Conservation (phyloP, 2,797 vertebrate genomes). For the Sebastes vulpes region DNA sequence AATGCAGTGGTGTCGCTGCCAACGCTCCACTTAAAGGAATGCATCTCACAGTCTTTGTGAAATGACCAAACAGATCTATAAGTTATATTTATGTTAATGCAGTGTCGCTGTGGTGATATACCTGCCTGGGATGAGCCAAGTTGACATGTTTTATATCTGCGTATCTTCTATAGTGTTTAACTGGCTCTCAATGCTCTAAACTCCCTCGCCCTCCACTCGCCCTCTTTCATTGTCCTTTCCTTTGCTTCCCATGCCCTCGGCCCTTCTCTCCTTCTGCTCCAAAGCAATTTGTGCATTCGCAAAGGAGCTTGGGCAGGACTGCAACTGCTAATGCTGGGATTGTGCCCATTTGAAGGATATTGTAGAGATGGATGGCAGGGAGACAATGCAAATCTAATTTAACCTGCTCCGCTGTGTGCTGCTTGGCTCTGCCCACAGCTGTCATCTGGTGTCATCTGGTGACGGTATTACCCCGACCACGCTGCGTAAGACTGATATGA, state of each 20-base stretch:
- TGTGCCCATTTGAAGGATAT: constrained; percentile 66
- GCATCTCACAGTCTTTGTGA: constrained; percentile 29
- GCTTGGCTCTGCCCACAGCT: constrained; percentile 47
- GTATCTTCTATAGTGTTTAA: neutral
- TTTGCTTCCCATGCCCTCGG: constrained; percentile 60
- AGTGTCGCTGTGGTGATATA: constrained; percentile 12
- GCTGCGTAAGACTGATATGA: constrained; percentile 19
- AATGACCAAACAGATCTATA: constrained; percentile 26
- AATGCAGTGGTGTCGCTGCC: constrained; percentile 60
- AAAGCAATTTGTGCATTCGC: constrained; percentile 58
- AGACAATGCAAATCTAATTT: constrained; percentile 75
- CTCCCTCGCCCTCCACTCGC: constrained; percentile 28
- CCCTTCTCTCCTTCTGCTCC: constrained; percentile 33
- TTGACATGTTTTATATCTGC: constrained; percentile 20
- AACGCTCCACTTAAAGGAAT: constrained; percentile 66
- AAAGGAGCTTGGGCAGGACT: constrained; percentile 58
- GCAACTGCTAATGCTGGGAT: constrained; percentile 63
- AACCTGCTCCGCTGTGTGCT: constrained; percentile 46
- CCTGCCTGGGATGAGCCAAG: neutral
- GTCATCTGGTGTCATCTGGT: constrained; percentile 76
- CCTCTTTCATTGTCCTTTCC: constrained; percentile 37
- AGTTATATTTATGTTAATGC: constrained; percentile 51
- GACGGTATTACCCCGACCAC: constrained; percentile 47
- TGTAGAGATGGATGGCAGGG: constrained; percentile 51
- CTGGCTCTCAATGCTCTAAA: constrained; percentile 12